Evolutionary conservation across 1,140 invertebrate species (phyloP), one percentile per base, ranked within the genome.

Genomic region (Caenorhabditis brenneri): DNA sequence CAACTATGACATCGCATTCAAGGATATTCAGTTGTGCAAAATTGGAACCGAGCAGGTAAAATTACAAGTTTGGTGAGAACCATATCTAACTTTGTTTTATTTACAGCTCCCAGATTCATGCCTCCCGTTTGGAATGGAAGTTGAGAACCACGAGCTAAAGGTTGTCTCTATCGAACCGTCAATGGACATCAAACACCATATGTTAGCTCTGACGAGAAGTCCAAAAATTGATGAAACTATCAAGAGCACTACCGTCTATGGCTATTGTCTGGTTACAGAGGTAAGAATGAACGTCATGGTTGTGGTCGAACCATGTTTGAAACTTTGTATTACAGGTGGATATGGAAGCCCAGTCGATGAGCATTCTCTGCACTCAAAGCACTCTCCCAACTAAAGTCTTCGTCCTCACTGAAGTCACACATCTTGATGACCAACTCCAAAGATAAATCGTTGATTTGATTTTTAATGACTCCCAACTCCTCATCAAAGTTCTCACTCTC

Each of bases 51-150:
- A 96, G 0, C 93, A 95, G 2, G 46, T 82, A 16, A 51, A 4
- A 7, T 9, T 51, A 7, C 49, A 51, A n/a, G 5, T 22, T 7
- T 51, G 5, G 6, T 16, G 6, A n/a, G n/a, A n/a, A n/a, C n/a
- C n/a, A 7, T 51, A 4, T 16, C 19, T 51, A 5, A 51, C 4
- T 51, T 6, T 51, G 3, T 51, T 51, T 22, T 51, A 19, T n/a
- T 22, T 29, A 22, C 15, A 58, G 48, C 91, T 98, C 60, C 96
- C 96, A 0, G 95, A 96, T 88, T 97, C 96, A 0, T 97, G 96
- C 90, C 94, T 98, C 93, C 97, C 97, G 10, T 92, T 97, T 51
- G 96, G 96, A 33, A 97, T 97, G 95, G 96, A 96, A 89, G 93
- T 94, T 0, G 95, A 96, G 89, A 96, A 98, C 91, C 83, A 85